Percentiles rank a stretch among this genome's conserved stretches.
These are phyloP conservation scores for Dryobota labecula DNA, from an alignment of 2,888 invertebrate genomes.

Conservation along the genomic window DNA sequence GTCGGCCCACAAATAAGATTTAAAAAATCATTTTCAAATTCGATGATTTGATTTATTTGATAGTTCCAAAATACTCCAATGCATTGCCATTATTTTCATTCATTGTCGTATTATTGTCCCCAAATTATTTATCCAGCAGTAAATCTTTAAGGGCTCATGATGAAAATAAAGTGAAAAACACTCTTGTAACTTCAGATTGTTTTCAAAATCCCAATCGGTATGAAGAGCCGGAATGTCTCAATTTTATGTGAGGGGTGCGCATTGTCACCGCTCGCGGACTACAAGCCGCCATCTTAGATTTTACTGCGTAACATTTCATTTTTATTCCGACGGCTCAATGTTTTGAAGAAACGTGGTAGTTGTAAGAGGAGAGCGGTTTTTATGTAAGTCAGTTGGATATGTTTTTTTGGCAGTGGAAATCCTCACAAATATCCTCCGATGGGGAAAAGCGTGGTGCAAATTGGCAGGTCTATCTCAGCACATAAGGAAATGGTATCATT, in stretches of 20 bases:
- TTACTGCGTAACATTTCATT: conserved; percentile 84
- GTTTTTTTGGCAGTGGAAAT: background rate
- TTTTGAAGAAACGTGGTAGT: conserved; percentile 46
- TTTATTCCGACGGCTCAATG: conserved; percentile 78
- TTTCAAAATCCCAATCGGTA: conserved; percentile 40
- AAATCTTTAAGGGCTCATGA: background rate
- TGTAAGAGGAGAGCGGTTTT: conserved; percentile 51
- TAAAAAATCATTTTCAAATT: too few relatives aligned
- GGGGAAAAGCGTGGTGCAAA: background rate
- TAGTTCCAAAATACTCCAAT: background rate
- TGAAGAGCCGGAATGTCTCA: conserved; percentile 56
- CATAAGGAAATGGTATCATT: background rate
- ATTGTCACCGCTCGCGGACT: conserved; percentile 69
- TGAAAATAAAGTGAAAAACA: conserved; percentile 28
- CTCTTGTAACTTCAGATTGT: conserved; percentile 26
- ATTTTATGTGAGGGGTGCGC: conserved; percentile 54
- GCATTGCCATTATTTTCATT: background rate
- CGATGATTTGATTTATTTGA: background rate
- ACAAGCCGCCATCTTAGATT: conserved; percentile 76
- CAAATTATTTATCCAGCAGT: background rate
- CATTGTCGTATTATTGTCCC: too few relatives aligned
- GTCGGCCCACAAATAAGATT: too few relatives aligned
- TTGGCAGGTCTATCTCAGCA: background rate
- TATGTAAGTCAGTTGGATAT: background rate
- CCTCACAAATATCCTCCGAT: too few relatives aligned